Evolutionary conservation across 2,113 vertebrate species (phyloP), one percentile per base, ranked within the genome.

Genomic region (Microtus oregoni): DNA sequence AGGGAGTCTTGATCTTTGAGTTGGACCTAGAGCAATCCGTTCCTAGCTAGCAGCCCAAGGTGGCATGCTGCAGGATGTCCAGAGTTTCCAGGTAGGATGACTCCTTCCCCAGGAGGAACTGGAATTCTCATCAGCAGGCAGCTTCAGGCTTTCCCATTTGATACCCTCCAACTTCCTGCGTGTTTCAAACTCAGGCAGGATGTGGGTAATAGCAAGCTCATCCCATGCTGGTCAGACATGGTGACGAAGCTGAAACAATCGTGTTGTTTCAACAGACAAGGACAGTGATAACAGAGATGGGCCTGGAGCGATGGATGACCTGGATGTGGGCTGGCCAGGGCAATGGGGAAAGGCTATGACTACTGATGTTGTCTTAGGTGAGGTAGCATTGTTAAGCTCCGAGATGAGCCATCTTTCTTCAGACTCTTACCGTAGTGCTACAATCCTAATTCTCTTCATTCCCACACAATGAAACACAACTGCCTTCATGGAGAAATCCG

Each of bases 1-100:
- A 26, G 15, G 24, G 15, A 28, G 4, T 5, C 13, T 2, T 38
- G n/a, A 9, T 55, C 35, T 41, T 68, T 26, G 12, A 14, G 9
- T 4, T 77, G 58, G 38, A 7, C 26, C 19, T 24, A 8, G 8
- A 20, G 10, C 28, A 19, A n/a, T 11, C 0, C 0, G 32, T 47
- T n/a, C 41, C 55, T 55, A 15, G 22, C 50, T 35, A 47, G 55
- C 22, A 2, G 4, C 19, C 9, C 3, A 2, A 52, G 32, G n/a
- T 8, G 5, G 19, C 65, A 17, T 30, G 32, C 35, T 19, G 22
- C 73, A 58, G 35, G 52, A 68, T 0, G 20, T 61, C 20, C 22
- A 19, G 63, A 92, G 22, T 75, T 44, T 67, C 35, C 11, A 3
- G 50, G 3, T 13, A 28, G 26, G 11, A 32, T 41, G 47, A 72